These are phyloP conservation scores for Bombylius major DNA, from an alignment of 2,888 invertebrate genomes.

Conservation along the genomic window DNA sequence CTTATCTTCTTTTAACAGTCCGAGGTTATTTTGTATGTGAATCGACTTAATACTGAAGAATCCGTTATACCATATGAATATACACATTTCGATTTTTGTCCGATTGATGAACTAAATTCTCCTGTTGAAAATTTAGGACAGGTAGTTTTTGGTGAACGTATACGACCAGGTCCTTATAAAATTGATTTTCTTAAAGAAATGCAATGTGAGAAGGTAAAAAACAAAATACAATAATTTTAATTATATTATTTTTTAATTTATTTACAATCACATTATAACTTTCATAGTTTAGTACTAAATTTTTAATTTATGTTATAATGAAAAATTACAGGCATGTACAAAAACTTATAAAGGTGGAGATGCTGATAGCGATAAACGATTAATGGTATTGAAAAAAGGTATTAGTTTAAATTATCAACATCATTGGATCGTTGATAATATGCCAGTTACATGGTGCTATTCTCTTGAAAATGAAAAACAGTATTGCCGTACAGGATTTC, in stretches of 20 bases:
- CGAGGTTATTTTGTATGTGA: constrained; percentile 81
- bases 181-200: constrained; percentile 69
- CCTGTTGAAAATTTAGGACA: constrained; percentile 98
- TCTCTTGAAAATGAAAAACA: constrained; percentile 55
- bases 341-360: constrained; percentile 59
- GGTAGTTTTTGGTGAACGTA: constrained; percentile 98
- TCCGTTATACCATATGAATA: constrained; percentile 98
- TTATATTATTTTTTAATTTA: neutral
- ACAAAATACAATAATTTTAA: no score
- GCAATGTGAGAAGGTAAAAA: constrained; percentile 42
- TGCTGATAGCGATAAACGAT: constrained; percentile 49
- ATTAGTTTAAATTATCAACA: constrained; percentile 94
- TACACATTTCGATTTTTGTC: constrained; percentile 93
- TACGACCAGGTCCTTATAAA: constrained; percentile 85
- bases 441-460: constrained; percentile 99
- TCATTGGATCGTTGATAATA: constrained; percentile 98
- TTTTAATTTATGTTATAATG: neutral
- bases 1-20: constrained; percentile 47
- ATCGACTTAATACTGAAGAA: constrained; percentile 94
- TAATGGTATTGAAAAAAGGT: constrained; percentile 78
- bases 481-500: constrained; percentile 92
- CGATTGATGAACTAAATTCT: constrained; percentile 59
- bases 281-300: neutral
- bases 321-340: constrained; percentile 38
- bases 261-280: neutral